Conservation (phyloP, 2,113 vertebrate species). For the Sinocyclocheilus anophthalmus region DNA sequence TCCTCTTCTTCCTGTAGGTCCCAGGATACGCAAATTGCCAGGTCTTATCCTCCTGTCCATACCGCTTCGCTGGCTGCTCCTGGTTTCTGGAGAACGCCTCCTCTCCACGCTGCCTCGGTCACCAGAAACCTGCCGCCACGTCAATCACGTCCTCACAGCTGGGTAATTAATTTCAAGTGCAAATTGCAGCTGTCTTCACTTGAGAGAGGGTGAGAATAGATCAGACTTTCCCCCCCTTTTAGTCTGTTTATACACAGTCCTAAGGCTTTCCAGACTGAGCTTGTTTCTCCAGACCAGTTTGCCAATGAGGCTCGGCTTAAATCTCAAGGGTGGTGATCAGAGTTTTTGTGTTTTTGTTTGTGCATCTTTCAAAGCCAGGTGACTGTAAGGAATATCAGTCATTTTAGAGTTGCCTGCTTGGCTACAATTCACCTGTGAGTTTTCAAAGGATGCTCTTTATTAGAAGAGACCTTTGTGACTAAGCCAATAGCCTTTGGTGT, state of each 20-base stretch:
- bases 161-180: slow-evolving; percentile 67
- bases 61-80: slow-evolving; percentile 41
- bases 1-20: slow-evolving; percentile 63
- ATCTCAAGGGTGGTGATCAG: slow-evolving; percentile 36
- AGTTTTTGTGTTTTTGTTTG: slow-evolving; percentile 10
- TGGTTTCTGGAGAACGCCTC: slow-evolving; percentile 30
- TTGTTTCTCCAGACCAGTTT: slow-evolving; percentile 8
- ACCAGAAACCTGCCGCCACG: slow-evolving; percentile 71
- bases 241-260: slow-evolving; percentile 4
- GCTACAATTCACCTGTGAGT: slow-evolving; percentile 15
- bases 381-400: slow-evolving; percentile 33
- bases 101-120: slow-evolving; percentile 62
- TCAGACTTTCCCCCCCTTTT: not conserved
- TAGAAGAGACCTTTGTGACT: slow-evolving; percentile 43
- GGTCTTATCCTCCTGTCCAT: slow-evolving; percentile 18
- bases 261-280: slow-evolving; percentile 7
- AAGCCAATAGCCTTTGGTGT: slow-evolving; percentile 21
- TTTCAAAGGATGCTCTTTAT: slow-evolving; percentile 20
- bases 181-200: not conserved
- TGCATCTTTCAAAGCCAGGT: slow-evolving; percentile 37
- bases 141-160: slow-evolving; percentile 80
- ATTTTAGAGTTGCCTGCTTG: slow-evolving; percentile 19
- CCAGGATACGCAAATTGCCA: slow-evolving; percentile 51
- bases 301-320: not conserved
- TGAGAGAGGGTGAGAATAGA: not conserved